These are phyloP conservation scores for Tetramorium alpestre DNA, from an alignment of 1,140 invertebrate genomes.

Conservation along the genomic window DNA sequence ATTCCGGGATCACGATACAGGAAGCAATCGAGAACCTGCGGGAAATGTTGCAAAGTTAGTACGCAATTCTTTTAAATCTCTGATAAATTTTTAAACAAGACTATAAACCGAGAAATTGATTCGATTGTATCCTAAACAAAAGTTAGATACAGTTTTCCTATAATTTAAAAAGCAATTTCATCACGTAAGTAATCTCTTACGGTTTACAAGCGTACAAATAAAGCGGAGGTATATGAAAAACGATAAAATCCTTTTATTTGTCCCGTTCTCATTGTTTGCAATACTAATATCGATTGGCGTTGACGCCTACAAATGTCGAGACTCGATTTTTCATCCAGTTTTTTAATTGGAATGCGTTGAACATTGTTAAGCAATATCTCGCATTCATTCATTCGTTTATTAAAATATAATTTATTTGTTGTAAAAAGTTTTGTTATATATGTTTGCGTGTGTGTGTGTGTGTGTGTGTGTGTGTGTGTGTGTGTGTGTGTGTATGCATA, in stretches of 20 bases:
- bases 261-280: neutral
- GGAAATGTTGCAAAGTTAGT: slow-evolving; percentile 64
- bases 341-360: slow-evolving; percentile 6
- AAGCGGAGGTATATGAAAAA: neutral
- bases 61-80: neutral
- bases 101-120: neutral
- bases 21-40: slow-evolving; percentile 70
- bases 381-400: slow-evolving; percentile 10
- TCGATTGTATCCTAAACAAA: neutral
- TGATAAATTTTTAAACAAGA: neutral
- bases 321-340: slow-evolving; percentile 24
- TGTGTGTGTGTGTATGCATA: neutral
- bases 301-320: neutral
- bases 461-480: too few species aligned
- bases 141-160: neutral
- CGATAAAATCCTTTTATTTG: slow-evolving; percentile 14
- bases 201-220: neutral
- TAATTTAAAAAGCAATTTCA: slow-evolving; percentile 15
- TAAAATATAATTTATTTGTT: slow-evolving; percentile 28
- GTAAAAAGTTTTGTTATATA: neutral
- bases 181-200: neutral
- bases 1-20: slow-evolving; percentile 72
- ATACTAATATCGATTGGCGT: neutral
- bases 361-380: neutral
- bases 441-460: too few species aligned